Evolutionary conservation across 2,797 vertebrate species (phyloP), one percentile per base, ranked within the genome.

Genomic region (Poeciliopsis paucimaculata): DNA sequence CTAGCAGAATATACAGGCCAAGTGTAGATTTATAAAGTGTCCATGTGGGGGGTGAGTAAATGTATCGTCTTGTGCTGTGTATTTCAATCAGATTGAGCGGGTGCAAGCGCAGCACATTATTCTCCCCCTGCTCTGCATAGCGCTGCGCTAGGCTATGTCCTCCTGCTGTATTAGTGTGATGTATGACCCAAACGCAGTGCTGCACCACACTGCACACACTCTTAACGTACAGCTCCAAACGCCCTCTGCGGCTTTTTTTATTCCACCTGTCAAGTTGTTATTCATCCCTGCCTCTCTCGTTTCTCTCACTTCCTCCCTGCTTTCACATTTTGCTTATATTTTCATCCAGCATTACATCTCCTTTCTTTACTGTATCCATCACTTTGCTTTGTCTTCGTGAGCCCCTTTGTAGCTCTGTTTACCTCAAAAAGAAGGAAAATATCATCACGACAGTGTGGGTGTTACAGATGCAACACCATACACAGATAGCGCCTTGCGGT

Each of bases 91-190:
- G 94, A 93, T 92, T 87, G 94, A 94, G 90, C 84, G 83, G 88
- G 88, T 94, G 94, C 93, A 93, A 94, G 92, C 92, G 77, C 94
- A 94, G 94, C 94, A 95, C 92, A 94, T 94, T 94, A 93, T 81
- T 95, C 90, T 90, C 88, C 77, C 41, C 85, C 92, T 94, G 92
- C 90, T 94, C 93, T 95, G 92, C 92, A 94, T 95, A 94, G 92
- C 91, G 89, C 94, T 91, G 92, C 43, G 91, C 93, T 89, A 88
- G 91, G 87, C 91, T 90, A 84, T 84, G 90, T 93, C 91, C 91
- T 92, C 91, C 89, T 90, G 93, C 92, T 92, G 94, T 94, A 94
- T 94, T 93, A 94, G 90, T 41, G 89, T 96, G 95, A 96, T 95
- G 93, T 94, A 95, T 93, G 93, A 94, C 89, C 92, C 88, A 78